Base-by-base conservation (phyloP, 1,140 invertebrate genomes). In the Drosophila nasuta region DNA sequence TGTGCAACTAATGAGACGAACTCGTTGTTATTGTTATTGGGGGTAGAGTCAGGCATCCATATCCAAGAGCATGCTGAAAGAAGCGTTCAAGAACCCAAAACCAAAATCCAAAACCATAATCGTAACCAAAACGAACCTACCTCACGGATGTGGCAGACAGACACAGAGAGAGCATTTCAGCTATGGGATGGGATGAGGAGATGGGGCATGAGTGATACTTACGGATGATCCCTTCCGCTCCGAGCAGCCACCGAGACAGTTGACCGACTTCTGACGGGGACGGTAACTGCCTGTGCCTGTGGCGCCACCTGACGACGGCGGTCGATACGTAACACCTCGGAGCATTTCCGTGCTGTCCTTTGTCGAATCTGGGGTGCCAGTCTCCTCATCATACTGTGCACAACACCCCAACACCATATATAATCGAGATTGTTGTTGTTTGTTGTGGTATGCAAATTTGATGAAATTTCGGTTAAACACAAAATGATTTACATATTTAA, bases 161-260 rank as follows among this genome's bases (percentile, higher is more conserved):
- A 8, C 13, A 28, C 1, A 10, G 35, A 38, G 35, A 38, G n/a
- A 20, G 20, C 3, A 30, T 3, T 10, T 25, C 20, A 3, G 38
- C 38, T 41, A 41, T 43, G 25, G 20, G 2, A n/a, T 20, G 25
- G 46, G 11, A 10, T 41, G 48, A 15, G 17, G 33, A 11, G 33
- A 51, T 41, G 48, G 48, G 13, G 46, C 20, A 30, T 52, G 49
- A 15, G 35, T 11, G n/a, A 63, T 92, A 93, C 94, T 95, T 94
- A 95, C 94, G 93, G 93, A 93, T 83, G 94, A 94, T 91, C 93
- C 94, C 81, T 94, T 93, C 65, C 94, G 93, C 75, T 94, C 94
- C 91, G 94, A 94, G 91, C 94, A 95, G 81, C 94, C 93, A 83
- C 93, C 93, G 78, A 94, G 92, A 89, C 94, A 94, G 88, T 94